A percentile compares a stretch with the other conserved stretches of the same genome.
Evolutionary conservation across 2,888 invertebrate genomes (phyloP).

Genomic region (Invenusta paracnida): DNA sequence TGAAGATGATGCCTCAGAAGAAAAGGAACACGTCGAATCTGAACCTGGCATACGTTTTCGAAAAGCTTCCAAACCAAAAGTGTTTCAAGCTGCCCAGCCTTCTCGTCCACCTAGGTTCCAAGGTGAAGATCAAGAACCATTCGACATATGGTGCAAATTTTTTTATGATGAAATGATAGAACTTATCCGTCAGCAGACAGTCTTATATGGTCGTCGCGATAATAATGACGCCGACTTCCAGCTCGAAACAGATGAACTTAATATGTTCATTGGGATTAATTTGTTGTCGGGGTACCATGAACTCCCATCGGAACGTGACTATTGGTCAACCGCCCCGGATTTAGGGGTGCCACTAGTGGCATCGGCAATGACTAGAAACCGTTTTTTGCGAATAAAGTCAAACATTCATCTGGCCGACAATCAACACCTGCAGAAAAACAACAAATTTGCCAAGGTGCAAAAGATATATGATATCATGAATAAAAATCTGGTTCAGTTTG

Average conservation of each 20-base stretch:
- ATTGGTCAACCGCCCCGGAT: slow-evolving; percentile 31
- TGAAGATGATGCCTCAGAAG: not conserved
- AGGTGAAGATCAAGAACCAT: not conserved
- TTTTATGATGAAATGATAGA: slow-evolving; percentile 31
- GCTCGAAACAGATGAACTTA: slow-evolving; percentile 14
- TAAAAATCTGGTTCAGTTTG: not conserved
- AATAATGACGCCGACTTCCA: not conserved
- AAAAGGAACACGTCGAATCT: not conserved
- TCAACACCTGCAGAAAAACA: slow-evolving; percentile 1
- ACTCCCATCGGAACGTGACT: slow-evolving; percentile 15
- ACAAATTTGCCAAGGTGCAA: slow-evolving; percentile 24
- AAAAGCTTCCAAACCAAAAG: not conserved
- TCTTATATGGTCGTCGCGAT: slow-evolving; percentile 24
- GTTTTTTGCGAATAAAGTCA: slow-evolving; percentile 14
- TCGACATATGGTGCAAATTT: slow-evolving; percentile 19
- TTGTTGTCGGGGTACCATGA: slow-evolving; percentile 27
- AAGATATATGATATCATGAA: not conserved
- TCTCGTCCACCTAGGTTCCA: not conserved
- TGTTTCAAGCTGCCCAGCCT: not conserved
- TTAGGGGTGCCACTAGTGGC: slow-evolving; percentile 14
- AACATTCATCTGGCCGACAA: slow-evolving; percentile 23
- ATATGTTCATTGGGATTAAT: slow-evolving; percentile 20
- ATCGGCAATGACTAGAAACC: not conserved
- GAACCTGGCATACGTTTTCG: not conserved
- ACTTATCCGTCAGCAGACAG: not conserved